Percentiles rank a stretch among this genome's conserved stretches.
These are phyloP conservation scores for Tridacna gigas DNA, from an alignment of 2,888 invertebrate species.

Conservation along the genomic window DNA sequence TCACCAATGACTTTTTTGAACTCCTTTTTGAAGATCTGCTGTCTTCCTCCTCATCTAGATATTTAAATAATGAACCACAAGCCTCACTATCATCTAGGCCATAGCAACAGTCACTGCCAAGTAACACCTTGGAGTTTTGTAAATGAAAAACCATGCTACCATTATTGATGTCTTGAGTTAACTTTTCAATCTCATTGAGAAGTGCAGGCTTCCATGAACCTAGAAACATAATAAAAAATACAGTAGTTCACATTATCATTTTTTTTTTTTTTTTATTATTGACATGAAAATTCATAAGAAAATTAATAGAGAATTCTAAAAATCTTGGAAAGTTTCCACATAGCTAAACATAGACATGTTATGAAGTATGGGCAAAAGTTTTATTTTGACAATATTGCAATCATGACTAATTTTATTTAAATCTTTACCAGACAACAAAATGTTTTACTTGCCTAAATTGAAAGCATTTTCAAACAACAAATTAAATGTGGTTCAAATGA, in stretches of 20 bases:
- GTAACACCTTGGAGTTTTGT: conserved; percentile 49
- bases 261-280: no score
- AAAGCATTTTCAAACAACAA: no score
- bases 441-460: no score
- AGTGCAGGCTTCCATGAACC: conserved; percentile 54
- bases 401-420: no score
- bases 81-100: conserved; percentile 53
- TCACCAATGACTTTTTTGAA: conserved; percentile 32
- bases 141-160: conserved; percentile 56
- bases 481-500: no score
- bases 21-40: conserved; percentile 46
- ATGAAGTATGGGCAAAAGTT: no score
- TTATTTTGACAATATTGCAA: no score
- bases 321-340: background rate
- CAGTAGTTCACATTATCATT: background rate
- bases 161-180: conserved; percentile 41
- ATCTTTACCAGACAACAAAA: no score
- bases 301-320: background rate
- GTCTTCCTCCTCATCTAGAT: conserved; percentile 58
- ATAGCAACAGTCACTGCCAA: conserved; percentile 45
- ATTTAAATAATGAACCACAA: conserved; percentile 61
- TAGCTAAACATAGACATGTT: background rate
- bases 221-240: conserved; percentile 21
- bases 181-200: conserved; percentile 49
- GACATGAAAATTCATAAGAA: no score